Conservation (phyloP, 2,113 vertebrate genomes). For the Scolopax mira region DNA sequence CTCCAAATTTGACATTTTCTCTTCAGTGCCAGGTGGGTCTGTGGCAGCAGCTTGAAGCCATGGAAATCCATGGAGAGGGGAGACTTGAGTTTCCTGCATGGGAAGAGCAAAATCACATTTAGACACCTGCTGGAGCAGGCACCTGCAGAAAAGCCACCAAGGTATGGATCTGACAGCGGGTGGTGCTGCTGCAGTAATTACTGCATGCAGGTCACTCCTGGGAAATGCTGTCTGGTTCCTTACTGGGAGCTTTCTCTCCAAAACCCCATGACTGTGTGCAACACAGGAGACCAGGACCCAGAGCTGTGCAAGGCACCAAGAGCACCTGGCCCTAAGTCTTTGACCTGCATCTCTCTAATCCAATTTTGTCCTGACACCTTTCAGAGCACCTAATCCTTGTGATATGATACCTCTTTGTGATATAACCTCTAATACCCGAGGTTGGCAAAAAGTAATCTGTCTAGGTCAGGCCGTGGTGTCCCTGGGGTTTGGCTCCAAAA, state of each 20-base stretch:
- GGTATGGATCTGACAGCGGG: not conserved
- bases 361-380: not conserved
- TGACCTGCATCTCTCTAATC: conserved; percentile 15
- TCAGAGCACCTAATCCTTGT: conserved; percentile 1
- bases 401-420: not conserved
- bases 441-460: conserved; percentile 12
- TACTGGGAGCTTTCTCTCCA: not conserved
- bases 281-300: not conserved
- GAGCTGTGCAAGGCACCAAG: not conserved
- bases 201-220: not conserved
- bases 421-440: conserved; percentile 16
- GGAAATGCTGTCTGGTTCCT: not conserved
- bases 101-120: not conserved
- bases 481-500: not conserved
- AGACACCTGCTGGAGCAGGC: not conserved
- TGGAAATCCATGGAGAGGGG: not conserved
- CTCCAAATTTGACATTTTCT: not conserved
- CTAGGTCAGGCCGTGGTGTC: not conserved
- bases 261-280: not conserved
- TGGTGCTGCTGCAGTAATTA: not conserved
- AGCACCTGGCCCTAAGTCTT: not conserved
- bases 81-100: not conserved
- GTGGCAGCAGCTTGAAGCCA: not conserved
- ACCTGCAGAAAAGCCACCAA: not conserved
- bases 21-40: not conserved